Evolutionary conservation across 2,797 vertebrate genomes (phyloP).

Genomic region (Molossus alvarezi): DNA sequence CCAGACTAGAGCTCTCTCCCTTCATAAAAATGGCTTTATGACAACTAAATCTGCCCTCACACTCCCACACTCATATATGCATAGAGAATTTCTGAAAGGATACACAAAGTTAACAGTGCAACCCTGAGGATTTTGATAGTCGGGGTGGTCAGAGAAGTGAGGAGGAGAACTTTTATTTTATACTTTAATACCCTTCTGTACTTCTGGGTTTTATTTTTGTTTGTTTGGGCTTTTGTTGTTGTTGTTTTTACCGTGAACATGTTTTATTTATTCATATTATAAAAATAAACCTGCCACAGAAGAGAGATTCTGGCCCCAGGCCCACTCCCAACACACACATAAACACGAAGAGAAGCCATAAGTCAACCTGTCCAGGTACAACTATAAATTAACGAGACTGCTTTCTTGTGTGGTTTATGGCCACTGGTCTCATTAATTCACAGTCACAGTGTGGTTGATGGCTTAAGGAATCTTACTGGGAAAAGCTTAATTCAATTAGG

Average conservation of each 20-base stretch:
- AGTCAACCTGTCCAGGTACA: constrained; percentile 65
- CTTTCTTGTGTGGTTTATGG: constrained; percentile 68
- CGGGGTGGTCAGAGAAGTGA: not conserved
- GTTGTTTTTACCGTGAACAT: constrained; percentile 35
- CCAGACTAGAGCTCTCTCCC: not conserved
- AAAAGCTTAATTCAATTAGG: constrained; percentile 82
- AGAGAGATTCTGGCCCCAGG: constrained; percentile 67
- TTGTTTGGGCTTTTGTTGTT: not conserved
- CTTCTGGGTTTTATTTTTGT: constrained; percentile 39
- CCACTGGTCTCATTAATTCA: constrained; percentile 78
- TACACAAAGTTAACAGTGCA: not conserved
- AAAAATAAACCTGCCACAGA: constrained; percentile 79
- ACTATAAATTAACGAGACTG: constrained; percentile 76
- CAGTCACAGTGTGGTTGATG: constrained; percentile 72
- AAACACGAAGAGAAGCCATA: constrained; percentile 73
- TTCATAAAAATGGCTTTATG: not conserved
- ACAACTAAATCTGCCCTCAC: constrained; percentile 47
- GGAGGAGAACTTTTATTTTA: not conserved
- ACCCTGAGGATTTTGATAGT: not conserved
- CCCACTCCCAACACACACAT: constrained; percentile 67
- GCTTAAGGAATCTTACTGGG: constrained; percentile 72
- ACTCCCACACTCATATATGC: not conserved
- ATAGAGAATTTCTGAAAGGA: not conserved
- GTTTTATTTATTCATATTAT: constrained; percentile 71
- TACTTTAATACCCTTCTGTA: not conserved